Evolutionary conservation across 2,113 vertebrate species (phyloP), one percentile per base, ranked within the genome.

Genomic region (Grallaria varia): DNA sequence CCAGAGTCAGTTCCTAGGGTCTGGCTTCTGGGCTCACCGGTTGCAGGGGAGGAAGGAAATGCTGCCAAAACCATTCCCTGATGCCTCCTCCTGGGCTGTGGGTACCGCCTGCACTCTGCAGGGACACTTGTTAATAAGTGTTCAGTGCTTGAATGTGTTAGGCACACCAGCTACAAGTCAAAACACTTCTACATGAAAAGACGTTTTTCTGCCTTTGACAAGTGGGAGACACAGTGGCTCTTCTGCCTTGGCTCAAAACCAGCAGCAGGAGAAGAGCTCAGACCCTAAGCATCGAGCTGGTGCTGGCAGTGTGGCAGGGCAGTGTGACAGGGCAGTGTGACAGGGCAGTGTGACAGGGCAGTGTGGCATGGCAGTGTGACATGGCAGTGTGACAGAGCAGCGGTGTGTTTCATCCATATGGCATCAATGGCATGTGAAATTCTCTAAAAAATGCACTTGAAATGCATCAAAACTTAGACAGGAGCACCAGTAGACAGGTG

Each of bases 211-310:
- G 55, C 25, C 35, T 89, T 63, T 49, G 68, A 69, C 47, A 44
- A 67, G 52, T 0, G 2, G 81, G 31, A 79, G 84, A 45, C 0
- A 2, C 0, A 1, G 45, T 28, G 24, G 7, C 35, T 63, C 16
- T 40, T 81, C 78, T 53, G 77, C 60, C 17, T 39, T 2, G 0
- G 10, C 42, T 72, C 58, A 4, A 75, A 47, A 73, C 25, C 14
- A 39, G 73, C 16, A 69, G 47, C 47, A 31, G 75, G 39, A 66
- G 49, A 44, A 52, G 27, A 75, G 42, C 28, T 63, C 59, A 22
- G 50, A 62, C 60, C 37, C 27, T 0, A 0, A 35, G 68, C 1
- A 0, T 39, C 30, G 37, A 47, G 19, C 1, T 2, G 45, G 22
- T 39, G 12, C 59, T 5, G 4, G 50, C 55, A 78, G 63, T 3